Base-by-base conservation (phyloP, 2,113 vertebrate genomes). In the Corythaeola cristata region DNA sequence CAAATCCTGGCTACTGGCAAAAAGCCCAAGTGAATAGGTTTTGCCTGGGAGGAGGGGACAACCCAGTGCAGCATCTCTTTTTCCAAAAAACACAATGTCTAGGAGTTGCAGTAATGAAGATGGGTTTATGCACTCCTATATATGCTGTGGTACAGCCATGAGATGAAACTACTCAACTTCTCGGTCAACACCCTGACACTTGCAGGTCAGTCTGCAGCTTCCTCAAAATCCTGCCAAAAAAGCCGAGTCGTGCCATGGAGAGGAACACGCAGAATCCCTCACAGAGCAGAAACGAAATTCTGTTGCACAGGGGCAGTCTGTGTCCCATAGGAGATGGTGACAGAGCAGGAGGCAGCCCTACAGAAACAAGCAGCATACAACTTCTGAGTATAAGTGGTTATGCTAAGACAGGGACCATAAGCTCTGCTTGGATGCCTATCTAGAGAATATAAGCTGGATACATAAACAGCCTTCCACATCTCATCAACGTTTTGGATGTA, bases 1-100 rank as follows among this genome's bases (percentile, higher is more conserved):
- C 89, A 95, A 97, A 96, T 97, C 96, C 97, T 80, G 77, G 47
- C 67, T 69, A 41, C 78, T 97, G 95, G 97, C 97, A 96, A 92
- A 90, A 95, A 56, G 93, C 95, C 96, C 81, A 91, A 92, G 87
- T 23, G 47, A 88, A 94, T 74, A 94, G 77, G 78, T 89, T 97
- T 93, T 92, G 58, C 66, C 47, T 85, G 47, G 45, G 77, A 93
- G 86, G 87, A 92, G 62, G 58, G 52, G 44, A 82, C 74, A 89
- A 87, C 50, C 44, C 74, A 5, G 4, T n/a, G 23, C 11, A 85
- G 78, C n/a, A 77, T 83, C 77, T 87, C 80, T 82, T 92, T 91
- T 90, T 79, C 63, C 59, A 76, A 82, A 62, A 17, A 67, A 64
- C 26, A 44, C 24, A 69, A 1, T 15, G 90, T 35, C 45, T 68